These are phyloP conservation scores for Brachylomia viminalis DNA, from an alignment of 2,888 invertebrate genomes.

Conservation along the genomic window DNA sequence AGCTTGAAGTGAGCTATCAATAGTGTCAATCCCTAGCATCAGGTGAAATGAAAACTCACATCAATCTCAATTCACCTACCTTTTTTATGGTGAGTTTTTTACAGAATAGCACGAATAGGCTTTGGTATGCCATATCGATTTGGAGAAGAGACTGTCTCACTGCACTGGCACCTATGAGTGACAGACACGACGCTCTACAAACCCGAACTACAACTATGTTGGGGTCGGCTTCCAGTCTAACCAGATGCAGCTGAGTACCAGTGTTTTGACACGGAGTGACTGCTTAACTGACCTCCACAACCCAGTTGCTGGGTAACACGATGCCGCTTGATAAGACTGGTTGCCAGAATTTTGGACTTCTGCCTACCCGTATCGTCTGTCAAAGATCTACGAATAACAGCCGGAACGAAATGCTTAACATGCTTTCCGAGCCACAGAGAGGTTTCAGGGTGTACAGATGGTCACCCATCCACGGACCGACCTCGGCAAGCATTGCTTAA, in stretches of 20 bases:
- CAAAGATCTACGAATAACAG: background rate
- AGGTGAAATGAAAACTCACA: background rate
- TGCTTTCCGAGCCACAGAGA: background rate
- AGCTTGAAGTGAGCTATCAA: background rate
- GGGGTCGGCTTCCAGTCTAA: too few relatives aligned
- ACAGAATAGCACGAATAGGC: background rate
- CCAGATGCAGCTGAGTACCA: too few relatives aligned
- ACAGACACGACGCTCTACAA: background rate
- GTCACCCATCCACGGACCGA: background rate
- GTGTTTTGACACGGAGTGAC: too few relatives aligned
- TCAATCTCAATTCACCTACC: background rate
- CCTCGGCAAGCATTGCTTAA: background rate
- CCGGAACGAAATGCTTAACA: background rate
- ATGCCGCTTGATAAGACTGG: background rate
- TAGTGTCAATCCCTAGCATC: too few relatives aligned
- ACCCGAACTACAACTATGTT: background rate
- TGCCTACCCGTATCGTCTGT: background rate
- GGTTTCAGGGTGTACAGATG: background rate
- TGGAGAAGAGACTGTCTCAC: background rate
- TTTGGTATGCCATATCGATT: background rate
- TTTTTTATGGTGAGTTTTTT: background rate
- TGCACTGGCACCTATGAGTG: too few relatives aligned
- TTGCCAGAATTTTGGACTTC: background rate
- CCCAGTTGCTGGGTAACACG: background rate
- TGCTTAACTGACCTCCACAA: too few relatives aligned